These are phyloP conservation scores for Drosophila mulleri DNA, from an alignment of 2,888 invertebrate genomes.

Conservation along the genomic window DNA sequence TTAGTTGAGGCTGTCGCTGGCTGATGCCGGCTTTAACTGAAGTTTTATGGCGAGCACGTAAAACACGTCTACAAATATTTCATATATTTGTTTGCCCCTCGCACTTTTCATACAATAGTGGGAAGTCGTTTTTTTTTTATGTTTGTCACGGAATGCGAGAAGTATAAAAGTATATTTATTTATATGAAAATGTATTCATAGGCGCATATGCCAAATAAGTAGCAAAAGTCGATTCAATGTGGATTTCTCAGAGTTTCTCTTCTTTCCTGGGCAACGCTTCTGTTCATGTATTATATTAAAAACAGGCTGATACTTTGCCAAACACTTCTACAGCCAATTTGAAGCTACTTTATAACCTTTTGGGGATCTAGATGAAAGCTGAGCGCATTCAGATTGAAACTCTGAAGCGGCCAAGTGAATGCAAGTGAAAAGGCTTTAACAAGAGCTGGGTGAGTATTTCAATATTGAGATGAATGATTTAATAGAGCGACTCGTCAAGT, in stretches of 20 bases:
- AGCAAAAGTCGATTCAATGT: background rate
- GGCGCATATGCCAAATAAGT: background rate
- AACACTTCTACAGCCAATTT: background rate
- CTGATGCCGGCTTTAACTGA: background rate
- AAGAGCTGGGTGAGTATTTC: no score
- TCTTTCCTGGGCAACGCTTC: no score
- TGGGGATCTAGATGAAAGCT: no score
- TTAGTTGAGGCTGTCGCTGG: conserved; percentile 1
- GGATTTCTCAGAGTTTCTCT: background rate
- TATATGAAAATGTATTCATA: background rate
- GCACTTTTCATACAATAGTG: background rate
- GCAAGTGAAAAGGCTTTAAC: background rate
- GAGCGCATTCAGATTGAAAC: no score
- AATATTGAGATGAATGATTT: no score
- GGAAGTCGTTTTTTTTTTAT: background rate
- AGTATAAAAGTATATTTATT: conserved; percentile 1
- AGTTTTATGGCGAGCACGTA: conserved; percentile 9
- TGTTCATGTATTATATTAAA: background rate
- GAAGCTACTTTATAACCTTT: background rate
- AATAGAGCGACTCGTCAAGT: no score
- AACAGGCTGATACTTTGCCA: no score
- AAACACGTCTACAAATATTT: conserved; percentile 13
- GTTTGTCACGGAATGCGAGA: conserved; percentile 4
- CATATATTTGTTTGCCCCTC: background rate
- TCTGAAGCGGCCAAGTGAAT: background rate